These are phyloP conservation scores for Tadarida brasiliensis DNA, from an alignment of 2,797 vertebrate species.

Conservation along the genomic window DNA sequence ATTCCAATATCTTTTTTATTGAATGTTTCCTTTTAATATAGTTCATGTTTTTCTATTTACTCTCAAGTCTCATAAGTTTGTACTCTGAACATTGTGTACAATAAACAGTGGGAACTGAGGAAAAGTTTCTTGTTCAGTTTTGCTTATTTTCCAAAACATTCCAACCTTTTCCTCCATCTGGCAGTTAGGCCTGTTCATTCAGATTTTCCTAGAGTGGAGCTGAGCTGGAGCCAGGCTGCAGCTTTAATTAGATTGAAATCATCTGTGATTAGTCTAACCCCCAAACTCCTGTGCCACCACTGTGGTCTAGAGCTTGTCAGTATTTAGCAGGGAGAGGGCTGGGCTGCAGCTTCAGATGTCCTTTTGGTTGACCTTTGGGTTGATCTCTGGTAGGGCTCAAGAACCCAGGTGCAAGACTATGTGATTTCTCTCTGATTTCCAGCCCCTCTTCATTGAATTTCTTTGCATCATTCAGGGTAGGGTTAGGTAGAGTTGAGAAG, in stretches of 20 bases:
- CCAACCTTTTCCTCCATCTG: neutral
- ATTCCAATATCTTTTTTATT: slow-evolving; percentile 8
- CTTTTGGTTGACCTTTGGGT: neutral
- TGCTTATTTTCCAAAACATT: neutral
- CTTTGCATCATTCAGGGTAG: neutral
- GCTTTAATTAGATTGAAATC: neutral
- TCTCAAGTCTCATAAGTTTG: neutral
- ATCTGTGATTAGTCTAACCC: neutral
- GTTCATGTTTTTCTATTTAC: slow-evolving; percentile 26
- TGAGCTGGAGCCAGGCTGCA: neutral
- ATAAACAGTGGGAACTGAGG: neutral
- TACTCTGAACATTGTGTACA: neutral
- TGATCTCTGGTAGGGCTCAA: neutral
- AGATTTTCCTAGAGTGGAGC: neutral
- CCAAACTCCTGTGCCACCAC: neutral
- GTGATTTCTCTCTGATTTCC: neutral
- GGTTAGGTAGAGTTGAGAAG: neutral
- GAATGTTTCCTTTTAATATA: slow-evolving; percentile 37
- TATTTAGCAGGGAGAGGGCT: neutral
- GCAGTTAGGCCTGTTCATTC: neutral
- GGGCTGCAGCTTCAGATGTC: neutral
- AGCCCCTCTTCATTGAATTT: slow-evolving; percentile 23
- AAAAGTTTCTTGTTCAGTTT: neutral
- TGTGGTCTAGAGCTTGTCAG: neutral
- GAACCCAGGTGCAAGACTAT: neutral